Evolutionary conservation across 2,113 vertebrate species (phyloP).

Genomic region (Rhinoderma darwinii): DNA sequence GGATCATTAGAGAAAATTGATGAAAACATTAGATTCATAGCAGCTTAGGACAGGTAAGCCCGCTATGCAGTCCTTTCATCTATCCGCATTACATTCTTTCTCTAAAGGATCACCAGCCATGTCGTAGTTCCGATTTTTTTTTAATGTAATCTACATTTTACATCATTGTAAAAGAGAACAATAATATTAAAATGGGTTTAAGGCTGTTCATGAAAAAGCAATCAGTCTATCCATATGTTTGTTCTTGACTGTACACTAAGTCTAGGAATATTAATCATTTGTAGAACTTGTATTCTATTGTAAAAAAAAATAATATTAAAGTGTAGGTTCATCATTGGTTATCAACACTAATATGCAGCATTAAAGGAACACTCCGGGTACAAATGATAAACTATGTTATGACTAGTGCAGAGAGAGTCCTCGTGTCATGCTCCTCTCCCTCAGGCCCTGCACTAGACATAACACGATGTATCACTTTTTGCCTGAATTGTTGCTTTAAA

Average conservation of each 20-base stretch:
- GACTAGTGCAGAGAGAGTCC: too few species aligned
- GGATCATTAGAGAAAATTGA: conserved; percentile 65
- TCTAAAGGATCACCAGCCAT: neutral
- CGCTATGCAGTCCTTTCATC: conserved; percentile 57
- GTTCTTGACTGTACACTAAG: neutral
- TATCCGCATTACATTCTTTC: conserved; percentile 60
- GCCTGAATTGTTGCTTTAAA: too few species aligned
- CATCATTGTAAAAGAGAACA: neutral
- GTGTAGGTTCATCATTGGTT: too few species aligned
- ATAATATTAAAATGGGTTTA: neutral
- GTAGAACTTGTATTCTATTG: neutral
- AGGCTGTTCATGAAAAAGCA: neutral
- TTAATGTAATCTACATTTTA: conserved; percentile 48
- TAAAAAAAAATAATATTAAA: neutral
- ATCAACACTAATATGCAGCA: too few species aligned
- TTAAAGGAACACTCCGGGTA: too few species aligned
- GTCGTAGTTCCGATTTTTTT: conserved; percentile 53
- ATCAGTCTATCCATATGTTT: neutral
- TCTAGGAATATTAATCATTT: neutral
- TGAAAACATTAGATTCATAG: conserved; percentile 65
- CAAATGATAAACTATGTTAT: too few species aligned
- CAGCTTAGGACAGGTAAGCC: conserved; percentile 65
- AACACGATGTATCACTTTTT: too few species aligned
- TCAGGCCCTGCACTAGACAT: too few species aligned
- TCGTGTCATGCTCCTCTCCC: too few species aligned